Evolutionary conservation across 2,113 vertebrate genomes (phyloP), one percentile per base, ranked within the genome.

Genomic region (Sturnus vulgaris): DNA sequence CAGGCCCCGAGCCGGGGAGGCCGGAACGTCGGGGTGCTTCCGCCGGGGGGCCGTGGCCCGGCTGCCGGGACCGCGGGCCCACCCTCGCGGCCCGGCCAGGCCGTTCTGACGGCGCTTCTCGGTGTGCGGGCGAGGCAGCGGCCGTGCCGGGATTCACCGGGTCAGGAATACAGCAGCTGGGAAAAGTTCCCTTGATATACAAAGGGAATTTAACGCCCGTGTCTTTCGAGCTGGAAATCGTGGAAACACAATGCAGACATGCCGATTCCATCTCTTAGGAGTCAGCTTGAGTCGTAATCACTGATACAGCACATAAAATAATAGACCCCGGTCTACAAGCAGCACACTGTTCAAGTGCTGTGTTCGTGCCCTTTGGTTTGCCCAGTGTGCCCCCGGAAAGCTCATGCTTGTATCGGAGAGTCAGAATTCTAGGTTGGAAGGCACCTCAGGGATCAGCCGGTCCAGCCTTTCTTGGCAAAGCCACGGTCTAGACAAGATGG

Each of bases 221-320:
- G 35, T 9, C 1, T 16, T 25, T 18, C 3, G 49, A 35, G 53
- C 17, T 31, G 14, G n/a, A 12, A 25, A 8, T 24, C 2, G 15
- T 22, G 59, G 35, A 11, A 55, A 2, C 10, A 0, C 39, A 5
- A 0, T 4, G 69, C 7, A 28, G 31, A 31, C 44, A 2, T 13
- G 7, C 4, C 2, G 1, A 0, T 4, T 15, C 31, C 31, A 0
- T 3, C 18, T 27, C 4, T 40, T 3, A 1, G 59, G 44, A 35
- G 27, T 40, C 55, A 16, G 0, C 15, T 42, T 12, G 25, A 33
- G 21, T 13, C 15, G 0, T 18, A 7, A 14, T 14, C 12, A 0
- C 17, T 8, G 25, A 7, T 50, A n/a, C 22, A 42, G 2, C 6
- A 2, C 11, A 5, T 20, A 5, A 22, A 44, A 7, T 33, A 7